Conservation (phyloP, 2,888 invertebrate species). For the Sturmia bella region DNA sequence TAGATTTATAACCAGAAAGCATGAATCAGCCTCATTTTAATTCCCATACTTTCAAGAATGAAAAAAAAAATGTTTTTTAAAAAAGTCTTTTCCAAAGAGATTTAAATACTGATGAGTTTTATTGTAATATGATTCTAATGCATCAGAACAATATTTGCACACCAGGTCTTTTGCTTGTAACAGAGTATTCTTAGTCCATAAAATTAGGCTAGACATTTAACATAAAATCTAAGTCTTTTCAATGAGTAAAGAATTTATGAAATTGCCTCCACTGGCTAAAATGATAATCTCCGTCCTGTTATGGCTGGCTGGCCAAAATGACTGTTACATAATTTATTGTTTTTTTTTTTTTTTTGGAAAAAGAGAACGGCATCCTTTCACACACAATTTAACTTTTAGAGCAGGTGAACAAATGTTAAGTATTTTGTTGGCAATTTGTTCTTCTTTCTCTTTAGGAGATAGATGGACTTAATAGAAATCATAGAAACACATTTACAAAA, state of each 20-base stretch:
- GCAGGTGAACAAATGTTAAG: constrained; percentile 20
- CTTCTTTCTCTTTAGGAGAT: background rate
- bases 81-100: too few relatives aligned
- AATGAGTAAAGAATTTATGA: background rate
- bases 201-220: background rate
- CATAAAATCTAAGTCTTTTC: too few relatives aligned
- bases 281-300: background rate
- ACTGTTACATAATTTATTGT: background rate
- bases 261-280: background rate
- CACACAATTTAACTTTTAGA: constrained; percentile 36
- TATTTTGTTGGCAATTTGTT: constrained; percentile 30
- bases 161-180: too few relatives aligned
- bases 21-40: too few relatives aligned
- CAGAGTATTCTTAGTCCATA: too few relatives aligned
- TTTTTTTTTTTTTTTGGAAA: background rate
- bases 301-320: constrained; percentile 28
- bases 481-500: constrained; percentile 36
- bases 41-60: too few relatives aligned
- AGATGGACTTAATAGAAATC: constrained; percentile 26
- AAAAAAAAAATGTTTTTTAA: too few relatives aligned
- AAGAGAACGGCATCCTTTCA: constrained; percentile 20
- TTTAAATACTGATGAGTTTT: too few relatives aligned
- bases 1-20: too few relatives aligned
- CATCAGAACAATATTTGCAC: too few relatives aligned
- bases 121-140: too few relatives aligned